These are phyloP conservation scores for Hydriomena furcata DNA, from an alignment of 2,888 invertebrate species.

Conservation along the genomic window DNA sequence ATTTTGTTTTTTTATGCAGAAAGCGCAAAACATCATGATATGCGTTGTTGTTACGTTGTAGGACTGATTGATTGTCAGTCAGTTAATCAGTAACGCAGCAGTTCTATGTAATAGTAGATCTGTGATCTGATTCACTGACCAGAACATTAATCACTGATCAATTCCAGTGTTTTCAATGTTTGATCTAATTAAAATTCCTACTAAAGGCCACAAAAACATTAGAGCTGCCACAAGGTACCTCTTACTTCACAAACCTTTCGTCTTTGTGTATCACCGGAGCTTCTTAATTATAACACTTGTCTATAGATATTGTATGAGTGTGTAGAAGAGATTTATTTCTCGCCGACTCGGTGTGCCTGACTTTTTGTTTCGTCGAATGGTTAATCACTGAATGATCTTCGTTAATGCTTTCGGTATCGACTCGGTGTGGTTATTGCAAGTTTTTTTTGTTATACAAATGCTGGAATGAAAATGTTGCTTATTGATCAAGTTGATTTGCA, in stretches of 20 bases:
- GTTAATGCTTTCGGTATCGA: slow-evolving; percentile 67
- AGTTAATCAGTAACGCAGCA: too few relatives aligned
- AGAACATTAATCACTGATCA: not conserved
- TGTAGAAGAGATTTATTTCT: slow-evolving; percentile 76
- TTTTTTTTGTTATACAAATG: slow-evolving; percentile 32
- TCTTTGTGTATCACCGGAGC: slow-evolving; percentile 50
- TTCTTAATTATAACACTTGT: slow-evolving; percentile 80
- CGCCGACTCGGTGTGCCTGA: slow-evolving; percentile 65
- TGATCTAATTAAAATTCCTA: too few relatives aligned
- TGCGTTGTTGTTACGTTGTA: too few relatives aligned
- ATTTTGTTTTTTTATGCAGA: too few relatives aligned
- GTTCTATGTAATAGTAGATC: not conserved
- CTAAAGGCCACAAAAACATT: too few relatives aligned
- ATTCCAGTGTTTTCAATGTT: not conserved
- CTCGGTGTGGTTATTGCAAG: slow-evolving; percentile 43
- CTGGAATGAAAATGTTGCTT: not conserved
- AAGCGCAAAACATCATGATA: too few relatives aligned
- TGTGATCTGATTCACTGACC: not conserved
- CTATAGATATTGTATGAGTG: slow-evolving; percentile 72
- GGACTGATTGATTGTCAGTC: too few relatives aligned
- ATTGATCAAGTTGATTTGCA: too few relatives aligned
- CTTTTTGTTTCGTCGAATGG: slow-evolving; percentile 74
- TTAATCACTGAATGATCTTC: slow-evolving; percentile 76
- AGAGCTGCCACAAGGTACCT: too few relatives aligned
- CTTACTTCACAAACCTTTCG: slow-evolving; percentile 23